A percentile compares a stretch with the other conserved stretches of the same genome.
phyloP scores from a whole-genome alignment of 2,888 invertebrate genomes.

The Mallateleia sp. region DNA sequence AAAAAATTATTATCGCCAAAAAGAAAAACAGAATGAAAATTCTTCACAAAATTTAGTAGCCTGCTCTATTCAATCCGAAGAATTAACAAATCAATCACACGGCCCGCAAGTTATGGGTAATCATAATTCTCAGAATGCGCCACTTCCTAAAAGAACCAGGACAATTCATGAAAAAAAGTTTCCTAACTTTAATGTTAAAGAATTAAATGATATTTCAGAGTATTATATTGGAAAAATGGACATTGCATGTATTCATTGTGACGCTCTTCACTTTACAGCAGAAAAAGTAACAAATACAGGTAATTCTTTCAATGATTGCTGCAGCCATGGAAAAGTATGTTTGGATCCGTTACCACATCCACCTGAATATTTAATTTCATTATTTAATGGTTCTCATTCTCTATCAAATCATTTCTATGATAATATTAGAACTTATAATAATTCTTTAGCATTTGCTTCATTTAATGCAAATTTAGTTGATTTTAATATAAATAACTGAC shows the following conservation, averaged over 20 bases:
- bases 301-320: conserved; percentile 4
- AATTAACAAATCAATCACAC: neutral
- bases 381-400: neutral
- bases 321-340: conserved; percentile 6
- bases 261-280: conserved; percentile 15
- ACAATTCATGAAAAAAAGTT: neutral
- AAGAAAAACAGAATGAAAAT: neutral
- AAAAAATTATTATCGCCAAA: neutral
- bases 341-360: no score
- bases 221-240: neutral
- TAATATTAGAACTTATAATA: neutral
- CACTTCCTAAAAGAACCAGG: neutral
- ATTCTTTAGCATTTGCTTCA: conserved; percentile 6
- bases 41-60: neutral
- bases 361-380: neutral
- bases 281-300: conserved; percentile 4
- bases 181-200: neutral
- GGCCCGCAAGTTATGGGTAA: neutral
- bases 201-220: conserved; percentile 1
- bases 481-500: neutral
- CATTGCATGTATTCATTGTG: neutral
- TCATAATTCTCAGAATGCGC: neutral
- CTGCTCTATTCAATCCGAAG: neutral
- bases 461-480: conserved; percentile 11
- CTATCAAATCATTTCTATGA: neutral